Conservation (phyloP, 2,113 vertebrate species). For the Carassius carassius region DNA sequence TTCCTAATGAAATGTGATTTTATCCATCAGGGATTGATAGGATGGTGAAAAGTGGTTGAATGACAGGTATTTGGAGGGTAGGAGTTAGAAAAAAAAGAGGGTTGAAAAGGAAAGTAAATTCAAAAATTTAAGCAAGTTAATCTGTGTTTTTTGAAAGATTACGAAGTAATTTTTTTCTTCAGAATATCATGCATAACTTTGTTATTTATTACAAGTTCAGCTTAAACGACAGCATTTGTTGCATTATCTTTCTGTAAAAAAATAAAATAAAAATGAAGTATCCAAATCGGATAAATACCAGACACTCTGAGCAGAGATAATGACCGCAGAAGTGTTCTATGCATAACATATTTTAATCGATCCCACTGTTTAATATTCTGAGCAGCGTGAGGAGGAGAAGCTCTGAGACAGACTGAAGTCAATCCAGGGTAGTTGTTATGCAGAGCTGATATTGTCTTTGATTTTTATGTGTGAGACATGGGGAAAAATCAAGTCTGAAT, state of each 20-base stretch:
- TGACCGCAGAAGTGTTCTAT: too few relatives aligned
- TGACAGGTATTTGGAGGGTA: neutral
- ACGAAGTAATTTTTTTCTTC: too few relatives aligned
- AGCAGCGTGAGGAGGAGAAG: neutral
- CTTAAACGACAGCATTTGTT: neutral
- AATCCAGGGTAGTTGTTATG: conserved; percentile 44
- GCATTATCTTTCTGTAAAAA: neutral
- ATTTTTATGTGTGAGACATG: neutral
- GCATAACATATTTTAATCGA: neutral
- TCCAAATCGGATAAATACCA: neutral
- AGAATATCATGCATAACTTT: neutral
- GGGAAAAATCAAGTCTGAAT: neutral
- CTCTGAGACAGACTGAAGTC: conserved; percentile 15
- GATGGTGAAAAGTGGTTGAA: neutral
- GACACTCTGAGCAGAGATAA: neutral
- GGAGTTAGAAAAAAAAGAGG: too few relatives aligned
- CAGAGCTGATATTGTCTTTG: neutral
- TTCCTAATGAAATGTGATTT: neutral
- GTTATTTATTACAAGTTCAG: neutral
- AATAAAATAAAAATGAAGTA: neutral
- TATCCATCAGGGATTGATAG: neutral
- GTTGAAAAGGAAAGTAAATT: too few relatives aligned
- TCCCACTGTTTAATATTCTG: conserved; percentile 12
- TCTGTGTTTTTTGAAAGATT: too few relatives aligned
- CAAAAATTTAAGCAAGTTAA: too few relatives aligned